Conservation (phyloP, 2,888 invertebrate genomes). For the Sacculina carcini region DNA sequence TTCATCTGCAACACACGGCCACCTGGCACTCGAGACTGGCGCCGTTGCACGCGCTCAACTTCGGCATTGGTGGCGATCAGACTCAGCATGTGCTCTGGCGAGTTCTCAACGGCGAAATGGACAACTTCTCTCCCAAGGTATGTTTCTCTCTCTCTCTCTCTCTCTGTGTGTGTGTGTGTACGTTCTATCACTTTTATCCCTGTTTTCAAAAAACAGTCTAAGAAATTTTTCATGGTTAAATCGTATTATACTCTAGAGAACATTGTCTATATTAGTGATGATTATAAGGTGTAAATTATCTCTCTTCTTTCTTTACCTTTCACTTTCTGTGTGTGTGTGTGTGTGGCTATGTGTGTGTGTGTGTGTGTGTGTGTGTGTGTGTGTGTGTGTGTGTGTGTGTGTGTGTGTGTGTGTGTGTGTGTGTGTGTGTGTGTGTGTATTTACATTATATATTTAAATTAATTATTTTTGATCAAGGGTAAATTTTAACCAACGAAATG, state of each 20-base stretch:
- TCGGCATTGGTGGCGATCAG: conserved; percentile 64
- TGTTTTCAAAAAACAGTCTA: neutral
- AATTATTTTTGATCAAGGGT: too few species aligned
- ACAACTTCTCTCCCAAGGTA: conserved; percentile 66
- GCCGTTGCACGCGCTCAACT: conserved; percentile 69
- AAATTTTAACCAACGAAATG: too few species aligned
- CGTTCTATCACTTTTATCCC: neutral
- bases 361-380: neutral
- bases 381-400: neutral
- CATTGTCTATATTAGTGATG: too few species aligned
- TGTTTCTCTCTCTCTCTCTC: conserved; percentile 1
- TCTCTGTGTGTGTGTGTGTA: neutral
- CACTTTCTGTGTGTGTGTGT: too few species aligned
- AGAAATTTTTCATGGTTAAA: too few species aligned
- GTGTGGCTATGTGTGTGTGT: conserved; percentile 6
- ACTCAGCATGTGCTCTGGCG: conserved; percentile 76
- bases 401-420: neutral
- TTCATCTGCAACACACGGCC: conserved; percentile 52
- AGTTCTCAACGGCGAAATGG: conserved; percentile 62
- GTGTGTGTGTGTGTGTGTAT: too few species aligned
- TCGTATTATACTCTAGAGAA: too few species aligned
- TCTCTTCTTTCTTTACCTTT: too few species aligned
- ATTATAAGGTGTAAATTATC: too few species aligned
- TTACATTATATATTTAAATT: too few species aligned
- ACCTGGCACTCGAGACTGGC: conserved; percentile 74